Base-by-base conservation (phyloP, 64 coral and sea anemone species). In the Montipora sp. region DNA sequence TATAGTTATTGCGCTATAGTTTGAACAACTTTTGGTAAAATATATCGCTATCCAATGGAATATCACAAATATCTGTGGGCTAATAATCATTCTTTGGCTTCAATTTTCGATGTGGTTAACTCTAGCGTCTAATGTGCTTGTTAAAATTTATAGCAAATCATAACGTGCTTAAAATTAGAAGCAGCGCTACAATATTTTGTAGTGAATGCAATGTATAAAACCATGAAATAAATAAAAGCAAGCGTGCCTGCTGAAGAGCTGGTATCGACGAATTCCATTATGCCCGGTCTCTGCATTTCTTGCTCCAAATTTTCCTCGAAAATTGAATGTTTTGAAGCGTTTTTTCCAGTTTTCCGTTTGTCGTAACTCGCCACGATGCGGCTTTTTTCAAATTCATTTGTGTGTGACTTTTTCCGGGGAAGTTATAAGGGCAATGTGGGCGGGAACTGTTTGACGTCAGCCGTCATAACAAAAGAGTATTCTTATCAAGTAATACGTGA, bases 351-450 rank as follows among this genome's bases (percentile, higher is more conserved):
- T 71, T 85, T 72, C 8, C 46, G 5, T 27, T 23, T 63, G 8
- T 65, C n/a, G 49, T 12, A 83, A 46, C 60, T 72, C 19, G 59
- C 65, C 82, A 85, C 61, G 82, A 85, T 72, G 59, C 82, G 63
- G 65, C 63, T 49, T 49, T 85, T 85, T 50, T 81, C 53, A 58
- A 48, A 85, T 85, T 71, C 44, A 67, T 22, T 19, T 20, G 65
- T 72, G 82, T 85, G 82, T 85, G 82, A 85, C 65, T 72, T 46
- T 71, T 13, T 18, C 82, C 66, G 45, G 65, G 82, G 66, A 85
- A 85, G 82, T 85, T 85, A 85, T 85, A 85, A 85, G 82, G 66
- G 68, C 46, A 85, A 71, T 85, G 82, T 85, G 82, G 82, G 82
- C 82, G 82, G 82, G 79, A 63, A 71, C 15, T 21, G 1, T 16